Conservation (phyloP, 2,888 invertebrate genomes). For the Volucella bombylans region DNA sequence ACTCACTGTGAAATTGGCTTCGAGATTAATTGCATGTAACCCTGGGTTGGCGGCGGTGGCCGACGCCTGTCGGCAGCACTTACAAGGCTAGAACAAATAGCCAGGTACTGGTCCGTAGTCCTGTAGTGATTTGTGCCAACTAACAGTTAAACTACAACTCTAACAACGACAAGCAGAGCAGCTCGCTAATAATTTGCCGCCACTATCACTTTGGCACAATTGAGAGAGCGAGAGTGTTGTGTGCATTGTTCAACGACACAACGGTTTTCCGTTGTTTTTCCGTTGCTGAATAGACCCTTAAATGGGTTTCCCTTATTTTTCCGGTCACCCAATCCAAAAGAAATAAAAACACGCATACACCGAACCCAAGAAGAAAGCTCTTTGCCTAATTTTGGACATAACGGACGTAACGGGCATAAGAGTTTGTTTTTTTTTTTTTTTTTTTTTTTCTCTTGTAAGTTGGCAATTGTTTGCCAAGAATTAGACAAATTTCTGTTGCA, state of each 20-base stretch:
- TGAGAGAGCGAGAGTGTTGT: constrained; percentile 52
- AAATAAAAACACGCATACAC: neutral
- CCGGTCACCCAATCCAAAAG: constrained; percentile 52
- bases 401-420: constrained; percentile 22
- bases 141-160: constrained; percentile 9
- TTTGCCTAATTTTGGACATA: constrained; percentile 65
- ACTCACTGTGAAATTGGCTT: constrained; percentile 73
- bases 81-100: constrained; percentile 65
- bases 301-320: constrained; percentile 67
- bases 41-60: neutral
- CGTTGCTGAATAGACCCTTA: constrained; percentile 32
- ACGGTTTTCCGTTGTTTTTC: constrained; percentile 36
- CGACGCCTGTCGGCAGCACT: constrained; percentile 24
- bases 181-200: constrained; percentile 68
- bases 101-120: constrained; percentile 43
- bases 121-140: constrained; percentile 68
- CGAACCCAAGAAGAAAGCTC: constrained; percentile 36
- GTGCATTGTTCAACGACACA: constrained; percentile 47
- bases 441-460: constrained; percentile 26
- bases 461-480: constrained; percentile 67
- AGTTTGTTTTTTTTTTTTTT: constrained; percentile 4
- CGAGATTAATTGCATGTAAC: constrained; percentile 67
- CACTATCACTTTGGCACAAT: constrained; percentile 41
- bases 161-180: constrained; percentile 20
- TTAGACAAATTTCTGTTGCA: constrained; percentile 72